Base-by-base conservation (phyloP, 2,797 vertebrate genomes). In the Bucorvus abyssinicus region DNA sequence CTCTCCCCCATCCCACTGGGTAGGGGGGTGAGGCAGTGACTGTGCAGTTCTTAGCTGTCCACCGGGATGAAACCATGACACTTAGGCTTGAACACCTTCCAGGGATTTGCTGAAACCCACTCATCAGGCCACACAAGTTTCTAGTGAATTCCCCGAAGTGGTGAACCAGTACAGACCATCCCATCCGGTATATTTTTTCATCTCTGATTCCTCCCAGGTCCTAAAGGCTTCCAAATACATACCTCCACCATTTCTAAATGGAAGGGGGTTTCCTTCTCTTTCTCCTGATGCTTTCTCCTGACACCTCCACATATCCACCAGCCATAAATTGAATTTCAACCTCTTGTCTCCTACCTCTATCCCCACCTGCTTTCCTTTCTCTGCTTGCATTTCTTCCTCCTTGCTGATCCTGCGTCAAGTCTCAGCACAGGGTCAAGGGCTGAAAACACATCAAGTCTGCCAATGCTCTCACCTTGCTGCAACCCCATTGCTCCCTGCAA, bases 401-500 rank as follows among this genome's bases (percentile, higher is more conserved):
- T 82, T 53, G 17, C 34, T 61, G 34, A 26, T 65, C 38, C 36
- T 52, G n/a, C 38, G 32, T 24, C 26, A 67, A 76, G 21, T 9
- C 50, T 55, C 30, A 45, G 4, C 24, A 44, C 0, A 0, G 2
- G 18, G 32, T 52, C 15, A 64, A 27, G 7, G n/a, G 7, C 27
- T 79, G 45, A 64, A 89, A 64, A n/a, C 49, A 14, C 47, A 59
- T 81, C 27, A 34, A 16, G 7, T 52, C 53, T 73, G 45, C 60
- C 24, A n/a, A 42, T 30, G 8, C 8, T 84, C 17, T 75, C 8
- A 6, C 27, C 17, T 80, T 64, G 22, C 53, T 89, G 32, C 32
- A 57, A 8, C 13, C 14, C 32, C 29, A 12, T 5, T 2, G 2
- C 7, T 68, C 32, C 12, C 76, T 67, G 29, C 49, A 18, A 20